These are phyloP conservation scores for Phyllostomus discolor DNA, from an alignment of 2,113 vertebrate genomes.

Conservation along the genomic window DNA sequence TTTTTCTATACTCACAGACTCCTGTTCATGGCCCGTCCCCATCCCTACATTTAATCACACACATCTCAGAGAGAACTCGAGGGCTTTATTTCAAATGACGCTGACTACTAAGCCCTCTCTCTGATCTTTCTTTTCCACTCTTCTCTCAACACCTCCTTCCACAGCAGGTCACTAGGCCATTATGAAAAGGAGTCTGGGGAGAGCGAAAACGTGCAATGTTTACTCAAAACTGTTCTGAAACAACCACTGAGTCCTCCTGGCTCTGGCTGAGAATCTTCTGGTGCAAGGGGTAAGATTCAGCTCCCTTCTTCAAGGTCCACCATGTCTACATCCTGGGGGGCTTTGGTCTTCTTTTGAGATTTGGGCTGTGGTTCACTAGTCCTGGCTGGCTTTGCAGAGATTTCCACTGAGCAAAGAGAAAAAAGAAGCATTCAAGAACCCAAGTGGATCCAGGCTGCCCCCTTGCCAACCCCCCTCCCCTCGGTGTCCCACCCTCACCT, in stretches of 20 bases:
- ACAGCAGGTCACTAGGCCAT: background rate
- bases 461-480: background rate
- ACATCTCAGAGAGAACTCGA: background rate
- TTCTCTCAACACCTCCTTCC: background rate
- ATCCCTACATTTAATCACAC: background rate
- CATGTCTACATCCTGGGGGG: constrained; percentile 72
- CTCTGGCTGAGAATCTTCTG: background rate
- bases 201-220: background rate
- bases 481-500: constrained; percentile 71
- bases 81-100: constrained; percentile 41
- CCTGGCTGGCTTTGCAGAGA: constrained; percentile 19
- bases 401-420: constrained; percentile 64
- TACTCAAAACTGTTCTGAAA: background rate
- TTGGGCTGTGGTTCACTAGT: constrained; percentile 16
- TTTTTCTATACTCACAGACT: too few relatives aligned
- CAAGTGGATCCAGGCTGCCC: background rate
- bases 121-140: background rate
- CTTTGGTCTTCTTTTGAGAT: constrained; percentile 43
- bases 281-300: background rate
- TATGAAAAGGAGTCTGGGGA: background rate
- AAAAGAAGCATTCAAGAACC: background rate
- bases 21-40: background rate
- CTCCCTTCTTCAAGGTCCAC: constrained; percentile 40
- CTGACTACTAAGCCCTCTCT: background rate
- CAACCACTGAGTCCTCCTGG: background rate